Base-by-base conservation (phyloP, 2,797 vertebrate species). In the Pangasius mekongensis region DNA sequence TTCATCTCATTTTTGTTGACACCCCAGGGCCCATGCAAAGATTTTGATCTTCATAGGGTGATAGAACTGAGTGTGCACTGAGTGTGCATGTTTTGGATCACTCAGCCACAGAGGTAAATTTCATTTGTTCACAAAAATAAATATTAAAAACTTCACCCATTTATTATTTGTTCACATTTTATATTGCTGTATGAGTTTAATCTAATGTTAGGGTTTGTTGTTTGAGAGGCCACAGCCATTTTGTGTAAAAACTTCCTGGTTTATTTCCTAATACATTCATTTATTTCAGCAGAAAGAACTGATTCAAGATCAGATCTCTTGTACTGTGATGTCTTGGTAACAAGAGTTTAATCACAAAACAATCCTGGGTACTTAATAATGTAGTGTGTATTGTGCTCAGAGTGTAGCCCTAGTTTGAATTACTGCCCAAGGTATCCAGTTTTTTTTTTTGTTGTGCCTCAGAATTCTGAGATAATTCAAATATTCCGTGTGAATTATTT, bases 1-100 rank as follows among this genome's bases (percentile, higher is more conserved):
- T 95, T 95, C 95, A 96, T 97, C 96, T 96, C 92, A 89, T 93
- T 95, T 95, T 95, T 97, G 94, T 96, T 96, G 96, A 96, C 95
- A 96, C 95, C 95, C 94, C 94, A 94, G 96, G 96, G 95, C 94
- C 94, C 93, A 87, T 90, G 94, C 93, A 92, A 92, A 96, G 94
- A 96, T 96, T 95, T 95, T 95, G 94, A 96, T 96, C 95, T 96
- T 95, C 94, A 95, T 94, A 94, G 94, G 94, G 95, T 95, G 94
- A 94, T 94, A 94, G 94, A 94, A 94, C 95, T 56, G 94, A 93
- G 93, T 93, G 93, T 95, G 94, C 92, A 94, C 92, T 95, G 47
- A 47, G 47, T 93, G 92, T 94, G 93, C 93, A 94, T 77, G 24
- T 94, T 95, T 92, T 93, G 91, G 7, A 62, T 80, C 84, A 69